Evolutionary conservation across 1,140 invertebrate species (phyloP).

Genomic region (Lanistes nyassanus): DNA sequence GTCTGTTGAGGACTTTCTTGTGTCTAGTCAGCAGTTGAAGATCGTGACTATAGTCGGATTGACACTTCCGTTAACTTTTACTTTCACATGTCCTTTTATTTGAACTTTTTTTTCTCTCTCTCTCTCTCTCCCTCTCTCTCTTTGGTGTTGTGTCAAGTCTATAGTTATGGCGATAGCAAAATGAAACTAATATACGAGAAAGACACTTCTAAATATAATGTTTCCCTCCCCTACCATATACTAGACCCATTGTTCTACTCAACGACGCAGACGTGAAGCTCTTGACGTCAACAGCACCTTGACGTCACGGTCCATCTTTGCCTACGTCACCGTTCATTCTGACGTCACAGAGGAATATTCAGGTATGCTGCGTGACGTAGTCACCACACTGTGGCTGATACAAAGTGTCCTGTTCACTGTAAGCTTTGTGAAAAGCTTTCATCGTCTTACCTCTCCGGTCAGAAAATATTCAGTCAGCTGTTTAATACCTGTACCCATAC

Average conservation of each 20-base stretch:
- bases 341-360: not conserved
- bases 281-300: not conserved
- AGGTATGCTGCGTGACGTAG: not conserved
- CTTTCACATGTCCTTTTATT: no score
- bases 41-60: not conserved
- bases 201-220: no score
- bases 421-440: no score
- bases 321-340: constrained; percentile 7
- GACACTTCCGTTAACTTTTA: no score
- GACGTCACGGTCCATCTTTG: not conserved
- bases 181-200: not conserved
- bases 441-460: no score
- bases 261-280: not conserved
- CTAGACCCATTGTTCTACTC: not conserved
- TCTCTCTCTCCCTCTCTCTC: not conserved
- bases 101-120: not conserved
- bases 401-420: no score
- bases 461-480: no score
- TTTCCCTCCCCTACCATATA: no score
- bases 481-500: no score
- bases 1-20: not conserved
- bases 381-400: no score
- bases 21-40: not conserved
- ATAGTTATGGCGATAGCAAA: not conserved
- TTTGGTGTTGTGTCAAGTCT: not conserved